Conservation (phyloP, 2,888 invertebrate species). For the Erebia aethiops region DNA sequence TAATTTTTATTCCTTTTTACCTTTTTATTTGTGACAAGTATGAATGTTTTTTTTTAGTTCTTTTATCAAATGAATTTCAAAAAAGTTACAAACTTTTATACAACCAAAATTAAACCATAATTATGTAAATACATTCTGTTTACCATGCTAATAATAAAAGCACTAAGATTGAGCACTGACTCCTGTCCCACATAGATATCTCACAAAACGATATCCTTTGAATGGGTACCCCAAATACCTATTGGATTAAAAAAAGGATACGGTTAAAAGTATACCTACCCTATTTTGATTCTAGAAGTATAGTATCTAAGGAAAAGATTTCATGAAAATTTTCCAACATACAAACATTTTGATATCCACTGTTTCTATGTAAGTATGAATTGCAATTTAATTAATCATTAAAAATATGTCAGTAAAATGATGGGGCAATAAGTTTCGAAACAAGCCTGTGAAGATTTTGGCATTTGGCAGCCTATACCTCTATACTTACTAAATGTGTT, state of each 20-base stretch:
- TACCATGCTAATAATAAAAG: too few species aligned
- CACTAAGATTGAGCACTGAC: too few species aligned
- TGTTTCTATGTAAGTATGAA: conserved; percentile 37
- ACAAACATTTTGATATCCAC: conserved; percentile 1
- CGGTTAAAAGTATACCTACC: too few species aligned
- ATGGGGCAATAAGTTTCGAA: conserved; percentile 22
- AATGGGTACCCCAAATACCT: too few species aligned
- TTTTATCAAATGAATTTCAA: neutral
- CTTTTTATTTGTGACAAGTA: neutral
- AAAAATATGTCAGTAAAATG: conserved; percentile 15
- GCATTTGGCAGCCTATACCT: conserved; percentile 16
- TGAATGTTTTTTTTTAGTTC: neutral
- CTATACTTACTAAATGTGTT: conserved; percentile 10
- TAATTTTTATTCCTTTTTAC: neutral
- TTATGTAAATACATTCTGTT: too few species aligned
- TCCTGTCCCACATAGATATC: too few species aligned
- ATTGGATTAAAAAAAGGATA: too few species aligned
- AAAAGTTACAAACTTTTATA: too few species aligned
- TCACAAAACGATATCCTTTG: too few species aligned
- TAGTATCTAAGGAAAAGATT: neutral
- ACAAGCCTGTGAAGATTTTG: conserved; percentile 21
- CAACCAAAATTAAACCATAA: too few species aligned
- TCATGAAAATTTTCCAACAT: neutral
- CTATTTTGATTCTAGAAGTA: too few species aligned
- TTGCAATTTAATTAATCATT: conserved; percentile 48